A percentile compares a stretch with the other conserved stretches of the same genome.
Conservation (phyloP, 2,797 vertebrate species). For the Pseudomugil gertrudae region DNA sequence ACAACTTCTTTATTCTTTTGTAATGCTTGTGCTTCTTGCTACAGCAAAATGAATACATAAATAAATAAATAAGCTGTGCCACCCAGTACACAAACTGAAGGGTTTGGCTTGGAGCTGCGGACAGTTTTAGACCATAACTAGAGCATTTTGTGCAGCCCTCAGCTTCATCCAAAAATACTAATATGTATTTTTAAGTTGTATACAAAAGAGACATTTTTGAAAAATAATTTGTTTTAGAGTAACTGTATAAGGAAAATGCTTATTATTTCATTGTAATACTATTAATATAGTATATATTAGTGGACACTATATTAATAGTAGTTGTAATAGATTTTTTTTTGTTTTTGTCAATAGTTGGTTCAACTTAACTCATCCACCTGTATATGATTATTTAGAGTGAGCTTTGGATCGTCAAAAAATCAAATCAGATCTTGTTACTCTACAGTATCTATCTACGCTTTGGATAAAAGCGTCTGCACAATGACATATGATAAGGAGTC, state of each 20-base stretch:
- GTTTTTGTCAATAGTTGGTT: background rate
- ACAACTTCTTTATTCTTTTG: constrained; percentile 50
- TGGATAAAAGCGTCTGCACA: too few species aligned
- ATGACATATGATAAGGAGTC: too few species aligned
- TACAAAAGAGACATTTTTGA: background rate
- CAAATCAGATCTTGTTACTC: background rate
- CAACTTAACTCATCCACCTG: background rate
- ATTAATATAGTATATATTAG: background rate
- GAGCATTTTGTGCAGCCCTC: constrained; percentile 20
- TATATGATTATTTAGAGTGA: background rate
- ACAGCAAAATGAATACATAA: background rate
- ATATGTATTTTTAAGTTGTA: background rate
- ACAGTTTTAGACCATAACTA: constrained; percentile 11
- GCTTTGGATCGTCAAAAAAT: background rate
- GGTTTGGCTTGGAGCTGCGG: constrained; percentile 9
- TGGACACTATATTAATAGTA: background rate
- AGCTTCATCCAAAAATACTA: constrained; percentile 14
- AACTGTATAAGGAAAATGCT: background rate
- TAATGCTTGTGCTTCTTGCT: constrained; percentile 37
- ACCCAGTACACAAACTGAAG: constrained; percentile 25
- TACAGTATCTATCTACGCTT: too few species aligned
- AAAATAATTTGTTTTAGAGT: background rate
- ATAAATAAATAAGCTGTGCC: constrained; percentile 11
- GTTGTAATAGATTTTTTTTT: background rate
- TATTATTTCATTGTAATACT: too few species aligned